These are phyloP conservation scores for Equus quagga DNA, from an alignment of 2,113 vertebrate species.

Conservation along the genomic window DNA sequence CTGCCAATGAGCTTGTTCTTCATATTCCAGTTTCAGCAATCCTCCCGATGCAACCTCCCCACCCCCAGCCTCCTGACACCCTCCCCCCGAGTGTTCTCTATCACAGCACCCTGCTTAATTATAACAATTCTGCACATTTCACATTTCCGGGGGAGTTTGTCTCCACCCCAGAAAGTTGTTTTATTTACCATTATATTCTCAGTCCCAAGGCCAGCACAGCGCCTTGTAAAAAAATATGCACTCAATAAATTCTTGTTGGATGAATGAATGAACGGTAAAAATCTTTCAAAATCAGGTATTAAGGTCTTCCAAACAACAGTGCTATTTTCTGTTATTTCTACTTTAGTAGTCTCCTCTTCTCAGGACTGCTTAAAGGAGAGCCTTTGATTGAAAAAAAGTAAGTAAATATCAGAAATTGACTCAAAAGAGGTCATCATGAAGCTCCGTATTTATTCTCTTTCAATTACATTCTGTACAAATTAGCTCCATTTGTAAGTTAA, in stretches of 20 bases:
- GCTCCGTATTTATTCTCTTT: constrained; percentile 73
- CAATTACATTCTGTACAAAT: constrained; percentile 76
- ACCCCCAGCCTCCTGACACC: background rate
- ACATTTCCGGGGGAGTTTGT: background rate
- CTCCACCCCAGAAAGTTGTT: background rate
- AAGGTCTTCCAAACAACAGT: constrained; percentile 22
- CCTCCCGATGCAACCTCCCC: background rate
- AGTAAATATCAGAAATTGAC: constrained; percentile 73
- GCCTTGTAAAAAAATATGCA: background rate
- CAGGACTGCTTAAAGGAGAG: constrained; percentile 25
- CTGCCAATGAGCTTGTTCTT: background rate
- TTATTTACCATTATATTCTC: background rate
- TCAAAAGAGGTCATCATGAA: constrained; percentile 49
- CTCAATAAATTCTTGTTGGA: background rate
- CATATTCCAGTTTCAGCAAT: background rate
- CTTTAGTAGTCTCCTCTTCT: constrained; percentile 27
- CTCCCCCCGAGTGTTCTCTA: background rate
- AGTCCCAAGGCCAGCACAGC: background rate
- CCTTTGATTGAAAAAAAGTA: constrained; percentile 20
- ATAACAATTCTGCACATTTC: background rate
- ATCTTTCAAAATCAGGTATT: constrained; percentile 33
- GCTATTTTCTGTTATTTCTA: constrained; percentile 52
- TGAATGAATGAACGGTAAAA: background rate
- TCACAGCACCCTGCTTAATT: background rate
- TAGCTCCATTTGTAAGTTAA: constrained; percentile 57